These are phyloP conservation scores for Leptopilina syphax DNA, from an alignment of 2,888 invertebrate species.

Conservation along the genomic window DNA sequence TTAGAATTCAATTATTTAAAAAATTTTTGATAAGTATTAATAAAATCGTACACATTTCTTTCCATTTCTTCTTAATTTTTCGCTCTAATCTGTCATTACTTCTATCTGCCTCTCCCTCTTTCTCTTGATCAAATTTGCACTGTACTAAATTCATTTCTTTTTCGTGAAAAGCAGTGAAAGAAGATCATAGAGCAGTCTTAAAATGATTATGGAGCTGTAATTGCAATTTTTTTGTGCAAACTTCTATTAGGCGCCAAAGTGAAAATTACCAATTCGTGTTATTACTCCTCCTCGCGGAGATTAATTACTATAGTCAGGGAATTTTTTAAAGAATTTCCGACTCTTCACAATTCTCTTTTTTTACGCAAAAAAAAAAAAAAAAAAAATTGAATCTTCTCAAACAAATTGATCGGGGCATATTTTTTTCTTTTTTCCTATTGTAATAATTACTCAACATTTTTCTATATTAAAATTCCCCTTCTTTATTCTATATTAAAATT, in stretches of 20 bases:
- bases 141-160: background rate
- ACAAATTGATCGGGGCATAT: background rate
- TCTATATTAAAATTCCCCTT: no score
- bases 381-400: background rate
- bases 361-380: background rate
- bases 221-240: conserved; percentile 18
- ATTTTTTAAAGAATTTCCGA: background rate
- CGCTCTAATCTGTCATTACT: no score
- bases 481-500: no score
- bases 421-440: no score
- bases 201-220: conserved; percentile 8
- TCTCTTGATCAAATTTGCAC: background rate
- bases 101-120: no score
- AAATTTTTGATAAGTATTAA: no score
- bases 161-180: background rate
- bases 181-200: conserved; percentile 9
- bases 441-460: no score
- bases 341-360: background rate
- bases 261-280: conserved; percentile 51
- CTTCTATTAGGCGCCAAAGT: conserved; percentile 47
- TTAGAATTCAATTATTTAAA: no score
- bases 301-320: conserved; percentile 3
- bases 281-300: conserved; percentile 18
- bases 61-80: no score
- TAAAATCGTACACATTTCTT: no score